phyloP scores from a whole-genome alignment of 2,113 vertebrate species.

The Aix galericulata region DNA sequence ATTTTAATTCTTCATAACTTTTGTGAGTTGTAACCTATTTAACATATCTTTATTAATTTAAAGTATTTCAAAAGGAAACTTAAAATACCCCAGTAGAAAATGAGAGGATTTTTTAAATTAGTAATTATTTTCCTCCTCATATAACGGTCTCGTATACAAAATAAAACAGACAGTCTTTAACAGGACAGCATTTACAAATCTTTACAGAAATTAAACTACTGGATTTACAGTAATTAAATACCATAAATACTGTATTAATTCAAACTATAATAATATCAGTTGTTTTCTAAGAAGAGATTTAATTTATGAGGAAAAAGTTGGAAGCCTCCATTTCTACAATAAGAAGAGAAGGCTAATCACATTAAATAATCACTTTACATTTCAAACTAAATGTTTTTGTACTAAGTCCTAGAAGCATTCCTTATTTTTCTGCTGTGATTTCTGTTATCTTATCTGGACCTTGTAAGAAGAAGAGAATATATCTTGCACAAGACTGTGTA shows the following conservation, averaged over 20 bases:
- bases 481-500: background rate
- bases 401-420: background rate
- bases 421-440: background rate
- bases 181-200: background rate
- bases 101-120: background rate
- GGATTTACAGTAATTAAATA: background rate
- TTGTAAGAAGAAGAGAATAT: background rate
- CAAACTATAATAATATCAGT: background rate
- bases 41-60: background rate
- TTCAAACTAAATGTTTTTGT: background rate
- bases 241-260: background rate
- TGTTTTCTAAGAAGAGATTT: background rate
- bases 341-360: background rate
- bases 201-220: background rate
- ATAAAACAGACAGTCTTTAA: background rate
- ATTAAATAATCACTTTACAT: background rate
- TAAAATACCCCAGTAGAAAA: background rate
- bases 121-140: background rate
- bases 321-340: background rate
- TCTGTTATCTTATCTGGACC: background rate
- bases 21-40: background rate
- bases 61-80: background rate
- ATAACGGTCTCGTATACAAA: background rate
- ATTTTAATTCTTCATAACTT: background rate
- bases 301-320: background rate